These are phyloP conservation scores for Polypedilum vanderplanki DNA, from an alignment of 1,140 invertebrate species.

Conservation along the genomic window DNA sequence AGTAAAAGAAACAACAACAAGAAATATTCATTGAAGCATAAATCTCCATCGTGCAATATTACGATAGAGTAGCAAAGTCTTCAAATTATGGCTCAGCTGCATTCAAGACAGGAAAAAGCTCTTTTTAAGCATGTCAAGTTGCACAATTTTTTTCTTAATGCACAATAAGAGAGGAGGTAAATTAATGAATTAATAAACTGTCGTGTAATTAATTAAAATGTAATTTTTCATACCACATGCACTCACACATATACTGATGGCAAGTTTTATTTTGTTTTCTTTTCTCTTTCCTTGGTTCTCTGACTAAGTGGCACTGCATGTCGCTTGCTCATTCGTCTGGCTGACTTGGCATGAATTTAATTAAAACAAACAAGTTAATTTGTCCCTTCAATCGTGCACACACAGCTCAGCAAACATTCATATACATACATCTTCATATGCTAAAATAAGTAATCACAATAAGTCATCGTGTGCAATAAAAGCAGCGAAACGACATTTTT, in stretches of 20 bases:
- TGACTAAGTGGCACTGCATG: background rate
- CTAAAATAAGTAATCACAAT: background rate
- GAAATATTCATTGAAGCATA: conserved; percentile 16
- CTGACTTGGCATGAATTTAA: conserved; percentile 2
- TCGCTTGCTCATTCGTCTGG: background rate
- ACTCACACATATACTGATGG: background rate
- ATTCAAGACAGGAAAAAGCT: conserved; percentile 1
- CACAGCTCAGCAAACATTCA: background rate
- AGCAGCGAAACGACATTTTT: background rate
- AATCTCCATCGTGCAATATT: conserved; percentile 14
- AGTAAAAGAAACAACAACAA: background rate
- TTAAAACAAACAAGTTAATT: conserved; percentile 20
- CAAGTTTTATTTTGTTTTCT: background rate
- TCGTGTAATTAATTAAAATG: conserved; percentile 27
- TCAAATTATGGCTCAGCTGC: conserved; percentile 2
- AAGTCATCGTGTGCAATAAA: conserved; percentile 1
- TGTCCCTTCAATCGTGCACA: background rate
- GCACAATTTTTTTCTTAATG: background rate
- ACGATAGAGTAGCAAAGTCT: background rate
- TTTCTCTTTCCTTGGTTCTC: background rate
- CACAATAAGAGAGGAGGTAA: background rate
- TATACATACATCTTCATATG: background rate
- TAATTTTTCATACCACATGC: conserved; percentile 5
- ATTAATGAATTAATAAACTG: conserved; percentile 25
- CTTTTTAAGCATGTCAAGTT: conserved; percentile 12